Evolutionary conservation across 2,888 invertebrate genomes (phyloP), one percentile per base, ranked within the genome.

Genomic region (Galeopsomyia nigrocyanea): DNA sequence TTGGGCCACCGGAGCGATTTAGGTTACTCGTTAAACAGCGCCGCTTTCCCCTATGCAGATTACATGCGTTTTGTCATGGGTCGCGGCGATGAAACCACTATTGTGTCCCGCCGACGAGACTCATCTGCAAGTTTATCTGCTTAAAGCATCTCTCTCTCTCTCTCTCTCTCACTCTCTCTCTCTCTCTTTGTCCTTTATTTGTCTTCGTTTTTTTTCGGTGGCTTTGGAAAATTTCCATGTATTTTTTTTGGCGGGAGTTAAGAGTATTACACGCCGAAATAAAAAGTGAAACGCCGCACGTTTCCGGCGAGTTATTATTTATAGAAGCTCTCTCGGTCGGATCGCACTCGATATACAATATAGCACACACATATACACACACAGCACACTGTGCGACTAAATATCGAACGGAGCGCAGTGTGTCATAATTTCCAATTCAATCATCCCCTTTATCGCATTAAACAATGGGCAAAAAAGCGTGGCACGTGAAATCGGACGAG

Each of bases 71-170:
- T 73, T 68, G 72, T 75, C 70, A 75, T 65, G 67, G 70, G 53
- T 67, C 71, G 64, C 61, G 61, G 68, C 63, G 67, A 73, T 70
- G 73, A 75, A 65, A 67, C 58, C 72, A 55, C 67, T 64, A 67
- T 72, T 73, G 69, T 72, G 69, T 72, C 49, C 55, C 53, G 63
- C 55, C 63, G 55, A 55, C 65, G 57, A 64, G 71, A 66, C 75
- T 73, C 73, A 71, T 75, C 73, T 75, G 68, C 75, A 73, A 75
- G 75, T 75, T 73, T 75, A 73, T 75, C 75, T 71, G 70, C 67
- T 73, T 68, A 60, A 46, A 75, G 66, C 70, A 75, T 75, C 75
- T 69, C n/a, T 39, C 19, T n/a, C 31, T 46, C 16, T 57, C 19
- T 10, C 31, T 72, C 50, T 57, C 19, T 64, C 19, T 64, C 22